Percentiles rank a stretch among this genome's conserved stretches.
Conservation (phyloP, 2,797 vertebrate genomes). For the Cottoperca gobio region DNA sequence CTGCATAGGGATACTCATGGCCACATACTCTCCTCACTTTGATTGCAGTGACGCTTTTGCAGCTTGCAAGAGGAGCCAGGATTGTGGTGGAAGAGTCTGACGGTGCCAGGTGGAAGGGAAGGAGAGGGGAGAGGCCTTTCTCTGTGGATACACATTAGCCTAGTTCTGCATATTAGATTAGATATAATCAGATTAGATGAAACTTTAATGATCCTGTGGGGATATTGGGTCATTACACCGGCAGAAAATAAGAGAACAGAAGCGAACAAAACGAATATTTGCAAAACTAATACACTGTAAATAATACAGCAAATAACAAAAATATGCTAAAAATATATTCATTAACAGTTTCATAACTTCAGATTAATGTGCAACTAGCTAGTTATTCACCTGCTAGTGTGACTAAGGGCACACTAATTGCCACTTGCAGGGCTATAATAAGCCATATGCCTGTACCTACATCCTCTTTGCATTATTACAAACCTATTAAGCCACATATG, state of each 20-base stretch:
- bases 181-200: conserved; percentile 42
- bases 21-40: conserved; percentile 56
- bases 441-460: background rate
- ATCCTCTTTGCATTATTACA: conserved; percentile 22
- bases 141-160: conserved; percentile 37
- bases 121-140: conserved; percentile 13
- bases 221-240: conserved; percentile 21
- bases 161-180: conserved; percentile 42
- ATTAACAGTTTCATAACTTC: conserved; percentile 3
- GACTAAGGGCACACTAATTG: conserved; percentile 17
- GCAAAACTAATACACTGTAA: background rate
- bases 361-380: conserved; percentile 15
- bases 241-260: conserved; percentile 13
- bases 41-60: conserved; percentile 58
- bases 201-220: conserved; percentile 45
- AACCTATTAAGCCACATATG: conserved; percentile 54
- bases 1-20: conserved; percentile 67
- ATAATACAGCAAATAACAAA: background rate
- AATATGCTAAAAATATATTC: background rate
- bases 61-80: conserved; percentile 34
- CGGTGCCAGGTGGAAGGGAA: conserved; percentile 37
- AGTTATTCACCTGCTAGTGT: conserved; percentile 19
- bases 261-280: conserved; percentile 21
- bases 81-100: conserved; percentile 27
- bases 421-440: background rate